These are phyloP conservation scores for Clupea harengus DNA, from an alignment of 2,113 vertebrate genomes.

Conservation along the genomic window DNA sequence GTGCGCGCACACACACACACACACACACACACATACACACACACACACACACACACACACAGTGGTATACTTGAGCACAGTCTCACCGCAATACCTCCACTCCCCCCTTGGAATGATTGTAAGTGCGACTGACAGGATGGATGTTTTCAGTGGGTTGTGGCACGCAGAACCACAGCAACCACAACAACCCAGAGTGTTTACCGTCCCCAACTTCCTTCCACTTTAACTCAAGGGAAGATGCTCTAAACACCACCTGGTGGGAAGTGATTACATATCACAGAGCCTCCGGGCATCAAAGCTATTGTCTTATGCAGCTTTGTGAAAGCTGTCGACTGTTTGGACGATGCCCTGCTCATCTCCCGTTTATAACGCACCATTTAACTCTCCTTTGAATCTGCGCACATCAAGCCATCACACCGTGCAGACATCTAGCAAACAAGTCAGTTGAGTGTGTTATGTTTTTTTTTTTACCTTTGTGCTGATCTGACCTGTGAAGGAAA, in stretches of 20 bases:
- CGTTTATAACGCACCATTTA: constrained; percentile 16
- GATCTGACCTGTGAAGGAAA: too few species aligned
- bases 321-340: constrained; percentile 9
- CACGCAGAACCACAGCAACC: too few species aligned
- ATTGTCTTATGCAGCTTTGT: constrained; percentile 41
- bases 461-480: too few species aligned
- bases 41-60: not conserved
- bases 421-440: not conserved
- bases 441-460: not conserved
- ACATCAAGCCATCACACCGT: constrained; percentile 26
- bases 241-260: constrained; percentile 40
- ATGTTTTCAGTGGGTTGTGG: constrained; percentile 11
- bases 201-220: too few species aligned
- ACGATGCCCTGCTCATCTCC: not conserved
- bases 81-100: not conserved
- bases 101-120: not conserved
- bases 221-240: not conserved
- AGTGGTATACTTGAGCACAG: too few species aligned
- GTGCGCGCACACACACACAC: not conserved
- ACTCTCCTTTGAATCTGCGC: constrained; percentile 36
- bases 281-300: constrained; percentile 11
- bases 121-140: not conserved
- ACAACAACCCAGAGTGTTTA: too few species aligned
- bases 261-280: constrained; percentile 43
- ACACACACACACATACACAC: not conserved